Conservation (phyloP, 2,888 invertebrate genomes). For the Dastarcus helophoroides region DNA sequence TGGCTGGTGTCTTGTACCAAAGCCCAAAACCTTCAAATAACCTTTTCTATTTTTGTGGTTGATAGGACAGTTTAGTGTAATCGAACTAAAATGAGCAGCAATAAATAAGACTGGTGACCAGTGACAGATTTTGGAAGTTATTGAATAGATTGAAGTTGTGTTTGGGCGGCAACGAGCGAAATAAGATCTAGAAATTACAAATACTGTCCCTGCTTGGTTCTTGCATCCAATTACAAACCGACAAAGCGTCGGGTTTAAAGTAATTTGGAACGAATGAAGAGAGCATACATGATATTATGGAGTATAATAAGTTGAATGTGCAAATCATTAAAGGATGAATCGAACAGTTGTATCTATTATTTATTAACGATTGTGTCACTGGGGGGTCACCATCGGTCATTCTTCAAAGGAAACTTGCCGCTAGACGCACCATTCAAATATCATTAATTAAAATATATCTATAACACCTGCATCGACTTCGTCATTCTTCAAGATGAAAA, state of each 20-base stretch:
- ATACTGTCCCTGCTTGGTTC: too few species aligned
- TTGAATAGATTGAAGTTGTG: too few species aligned
- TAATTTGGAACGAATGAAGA: conserved; percentile 21
- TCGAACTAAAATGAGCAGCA: too few species aligned
- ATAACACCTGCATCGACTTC: not conserved
- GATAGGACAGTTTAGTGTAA: too few species aligned
- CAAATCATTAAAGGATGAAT: conserved; percentile 27
- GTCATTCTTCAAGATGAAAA: too few species aligned
- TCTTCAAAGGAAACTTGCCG: conserved; percentile 12
- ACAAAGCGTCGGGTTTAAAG: conserved; percentile 22
- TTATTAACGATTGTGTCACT: conserved; percentile 29
- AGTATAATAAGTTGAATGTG: conserved; percentile 22
- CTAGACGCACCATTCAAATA: conserved; percentile 7
- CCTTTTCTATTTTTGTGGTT: too few species aligned
- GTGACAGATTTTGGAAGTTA: too few species aligned
- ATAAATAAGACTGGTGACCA: too few species aligned
- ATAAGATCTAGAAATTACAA: too few species aligned
- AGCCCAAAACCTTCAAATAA: too few species aligned
- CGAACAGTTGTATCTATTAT: conserved; percentile 29
- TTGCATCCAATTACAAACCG: conserved; percentile 24
- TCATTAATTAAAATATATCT: conserved; percentile 4
- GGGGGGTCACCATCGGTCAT: conserved; percentile 23
- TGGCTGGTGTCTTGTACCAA: too few species aligned
- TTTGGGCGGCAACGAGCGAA: too few species aligned
- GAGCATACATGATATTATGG: conserved; percentile 10